Evolutionary conservation across 1,140 invertebrate genomes (phyloP), one percentile per base, ranked within the genome.

Genomic region (Liolophura sinensis): DNA sequence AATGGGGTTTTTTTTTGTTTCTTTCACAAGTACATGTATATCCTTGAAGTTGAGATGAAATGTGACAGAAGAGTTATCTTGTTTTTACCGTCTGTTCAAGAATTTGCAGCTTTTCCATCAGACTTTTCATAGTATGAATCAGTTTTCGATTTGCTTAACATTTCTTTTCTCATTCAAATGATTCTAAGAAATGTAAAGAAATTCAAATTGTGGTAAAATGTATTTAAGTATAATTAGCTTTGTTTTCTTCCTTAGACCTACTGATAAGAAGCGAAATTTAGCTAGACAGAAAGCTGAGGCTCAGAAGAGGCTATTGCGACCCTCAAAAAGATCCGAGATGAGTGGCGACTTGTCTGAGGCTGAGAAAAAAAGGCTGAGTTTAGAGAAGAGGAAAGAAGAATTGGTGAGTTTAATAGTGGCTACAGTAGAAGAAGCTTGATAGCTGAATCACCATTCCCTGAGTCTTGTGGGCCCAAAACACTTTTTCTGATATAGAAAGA

Each of bases 271-370:
- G 47, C 76, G 78, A 58, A 84, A 83, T 55, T 69, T 79, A 31
- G 78, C 76, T 58, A 81, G 78, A 31, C 82, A 85, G 66, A 85
- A 85, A 71, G 74, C 78, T 14, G 78, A 82, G 62, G 75, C 83
- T 0, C 82, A 84, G 70, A 77, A 74, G 54, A 65, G 84, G 22
- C 67, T 85, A 25, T 78, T 84, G 60, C 71, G 75, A 48, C 68
- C 74, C 12, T 69, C 64, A 24, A 76, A 77, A 61, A 73, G 78
- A 52, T 54, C 70, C 1, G 52, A 69, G 14, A 80, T 82, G 12
- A 63, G 48, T 27, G 46, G 56, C 12, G 75, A 79, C 24, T 62
- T 73, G 59, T 69, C 72, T 31, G 80, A 81, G 40, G 63, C 74
- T 6, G 77, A 83, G 14, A 78, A 76, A 59, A 75, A 78, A 67